These are phyloP conservation scores for Cosmopolites sordidus DNA, from an alignment of 2,888 invertebrate species.

Conservation along the genomic window DNA sequence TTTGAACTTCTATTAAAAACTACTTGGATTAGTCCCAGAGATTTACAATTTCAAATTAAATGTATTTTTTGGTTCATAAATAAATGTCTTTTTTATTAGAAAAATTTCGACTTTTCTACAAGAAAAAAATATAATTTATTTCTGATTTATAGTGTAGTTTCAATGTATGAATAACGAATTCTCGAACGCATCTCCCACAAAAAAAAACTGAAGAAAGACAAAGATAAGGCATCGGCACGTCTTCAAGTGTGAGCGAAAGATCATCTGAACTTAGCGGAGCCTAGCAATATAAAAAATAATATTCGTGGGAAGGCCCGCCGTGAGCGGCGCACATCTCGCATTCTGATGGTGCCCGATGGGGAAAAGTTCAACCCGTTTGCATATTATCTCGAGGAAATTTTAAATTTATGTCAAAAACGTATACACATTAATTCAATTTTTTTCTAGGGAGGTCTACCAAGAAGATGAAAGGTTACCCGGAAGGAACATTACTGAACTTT, in stretches of 20 bases:
- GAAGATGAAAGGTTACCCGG: no score
- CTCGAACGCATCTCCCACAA: slow-evolving; percentile 10
- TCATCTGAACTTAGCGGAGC: slow-evolving; percentile 26
- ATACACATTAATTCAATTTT: background rate
- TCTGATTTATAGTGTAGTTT: no score
- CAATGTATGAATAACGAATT: background rate
- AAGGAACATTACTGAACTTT: no score
- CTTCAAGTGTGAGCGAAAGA: slow-evolving; percentile 27
- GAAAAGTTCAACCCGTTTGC: slow-evolving; percentile 23
- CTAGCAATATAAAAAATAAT: slow-evolving; percentile 27
- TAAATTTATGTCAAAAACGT: background rate
- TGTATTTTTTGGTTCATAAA: no score
- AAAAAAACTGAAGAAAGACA: background rate
- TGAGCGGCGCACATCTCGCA: slow-evolving; percentile 23
- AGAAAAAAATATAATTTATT: no score
- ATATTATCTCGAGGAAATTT: slow-evolving; percentile 10
- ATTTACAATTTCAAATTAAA: no score
- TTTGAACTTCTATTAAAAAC: no score
- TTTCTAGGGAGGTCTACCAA: no score
- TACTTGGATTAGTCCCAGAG: no score
- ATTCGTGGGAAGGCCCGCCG: slow-evolving; percentile 26
- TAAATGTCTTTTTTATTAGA: no score
- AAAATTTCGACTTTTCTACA: no score
- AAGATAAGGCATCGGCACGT: slow-evolving; percentile 26
- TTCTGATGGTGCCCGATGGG: slow-evolving; percentile 24